phyloP scores from a whole-genome alignment of 37 sponge, comb jelly and placozoan genomes.

The Mnemiopsis leidyi region DNA sequence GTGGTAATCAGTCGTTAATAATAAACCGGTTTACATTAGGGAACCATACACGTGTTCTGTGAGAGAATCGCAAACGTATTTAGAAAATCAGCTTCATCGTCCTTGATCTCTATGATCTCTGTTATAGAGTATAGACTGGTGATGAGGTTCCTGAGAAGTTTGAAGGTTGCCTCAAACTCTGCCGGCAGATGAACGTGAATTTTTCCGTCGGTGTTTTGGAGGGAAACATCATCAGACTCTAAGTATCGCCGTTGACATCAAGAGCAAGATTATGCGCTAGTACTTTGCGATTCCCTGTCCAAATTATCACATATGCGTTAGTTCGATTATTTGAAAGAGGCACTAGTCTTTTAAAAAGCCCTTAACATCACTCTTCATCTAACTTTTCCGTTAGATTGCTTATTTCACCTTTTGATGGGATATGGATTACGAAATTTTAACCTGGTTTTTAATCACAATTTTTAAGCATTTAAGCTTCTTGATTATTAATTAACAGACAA shows the following conservation, averaged over 20 bases:
- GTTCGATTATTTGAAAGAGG: background rate
- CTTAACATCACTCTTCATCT: no score
- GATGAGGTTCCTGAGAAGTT: background rate
- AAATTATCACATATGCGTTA: background rate
- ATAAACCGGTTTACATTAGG: background rate
- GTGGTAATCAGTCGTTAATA: background rate
- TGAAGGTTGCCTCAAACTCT: background rate
- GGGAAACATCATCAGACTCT: background rate
- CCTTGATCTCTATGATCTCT: background rate
- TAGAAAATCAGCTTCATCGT: background rate
- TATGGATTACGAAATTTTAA: no score
- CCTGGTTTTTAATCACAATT: no score
- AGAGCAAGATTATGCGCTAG: background rate
- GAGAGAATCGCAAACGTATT: background rate
- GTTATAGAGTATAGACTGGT: background rate
- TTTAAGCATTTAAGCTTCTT: no score
- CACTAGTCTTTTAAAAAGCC: no score
- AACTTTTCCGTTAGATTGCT: no score
- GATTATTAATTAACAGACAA: no score
- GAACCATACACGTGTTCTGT: background rate
- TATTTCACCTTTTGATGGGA: no score
- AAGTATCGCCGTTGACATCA: background rate
- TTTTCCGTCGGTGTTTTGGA: background rate
- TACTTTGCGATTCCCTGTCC: background rate
- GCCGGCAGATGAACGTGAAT: background rate